Conservation (phyloP, 1,140 invertebrate species). For the Potamilus streckersoni region DNA sequence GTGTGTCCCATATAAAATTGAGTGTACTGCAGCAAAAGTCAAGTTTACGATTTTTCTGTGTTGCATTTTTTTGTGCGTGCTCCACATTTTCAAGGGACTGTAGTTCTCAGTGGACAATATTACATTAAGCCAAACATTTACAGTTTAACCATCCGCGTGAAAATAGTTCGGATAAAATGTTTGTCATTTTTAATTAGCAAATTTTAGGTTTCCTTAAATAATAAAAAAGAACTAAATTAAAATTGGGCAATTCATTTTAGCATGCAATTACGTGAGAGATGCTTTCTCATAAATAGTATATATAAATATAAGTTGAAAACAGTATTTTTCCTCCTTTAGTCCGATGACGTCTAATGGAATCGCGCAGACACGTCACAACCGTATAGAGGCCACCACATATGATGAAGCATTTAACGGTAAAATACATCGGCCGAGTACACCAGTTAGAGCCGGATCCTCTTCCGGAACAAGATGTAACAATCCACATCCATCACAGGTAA, state of each 20-base stretch:
- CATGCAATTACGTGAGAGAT: neutral
- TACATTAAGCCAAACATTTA: too few species aligned
- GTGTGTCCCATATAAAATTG: too few species aligned
- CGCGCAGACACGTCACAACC: slow-evolving; percentile 34
- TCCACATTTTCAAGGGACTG: too few species aligned
- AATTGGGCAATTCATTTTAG: neutral
- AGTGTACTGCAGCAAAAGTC: too few species aligned
- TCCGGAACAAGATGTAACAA: slow-evolving; percentile 59
- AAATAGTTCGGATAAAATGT: neutral
- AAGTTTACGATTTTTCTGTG: too few species aligned
- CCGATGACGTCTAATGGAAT: slow-evolving; percentile 61
- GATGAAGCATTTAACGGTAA: slow-evolving; percentile 45
- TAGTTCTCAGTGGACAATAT: too few species aligned
- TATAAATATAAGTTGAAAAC: neutral
- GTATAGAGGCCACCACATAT: slow-evolving; percentile 47
- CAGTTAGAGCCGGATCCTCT: slow-evolving; percentile 53
- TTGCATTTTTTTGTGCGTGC: too few species aligned
- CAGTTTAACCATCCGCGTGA: neutral
- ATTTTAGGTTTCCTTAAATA: too few species aligned
- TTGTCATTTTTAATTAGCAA: neutral
- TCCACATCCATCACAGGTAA: slow-evolving; percentile 61
- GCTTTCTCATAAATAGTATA: neutral
- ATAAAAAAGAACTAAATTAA: neutral
- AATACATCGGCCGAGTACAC: slow-evolving; percentile 36
- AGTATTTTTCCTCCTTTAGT: slow-evolving; percentile 31